phyloP scores from a whole-genome alignment of 2,113 vertebrate species.

The Elephantulus edwardii region DNA sequence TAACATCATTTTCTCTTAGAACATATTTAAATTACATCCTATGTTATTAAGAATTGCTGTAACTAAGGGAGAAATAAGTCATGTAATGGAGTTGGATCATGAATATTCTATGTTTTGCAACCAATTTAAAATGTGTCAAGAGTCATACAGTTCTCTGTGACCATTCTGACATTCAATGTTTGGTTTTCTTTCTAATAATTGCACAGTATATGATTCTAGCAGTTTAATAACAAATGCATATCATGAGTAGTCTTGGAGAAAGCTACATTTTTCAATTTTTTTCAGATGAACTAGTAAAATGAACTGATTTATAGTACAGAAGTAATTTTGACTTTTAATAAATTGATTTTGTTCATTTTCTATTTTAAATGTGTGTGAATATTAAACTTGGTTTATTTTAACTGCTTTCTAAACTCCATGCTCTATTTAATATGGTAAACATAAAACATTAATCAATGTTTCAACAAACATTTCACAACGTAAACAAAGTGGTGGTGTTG shows the following conservation, averaged over 20 bases:
- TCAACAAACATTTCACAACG: no score
- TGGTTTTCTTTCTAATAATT: background rate
- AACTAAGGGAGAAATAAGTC: background rate
- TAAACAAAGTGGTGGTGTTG: no score
- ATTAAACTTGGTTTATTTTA: background rate
- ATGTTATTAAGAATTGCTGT: background rate
- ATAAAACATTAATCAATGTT: background rate
- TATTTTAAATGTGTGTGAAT: background rate
- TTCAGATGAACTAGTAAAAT: background rate
- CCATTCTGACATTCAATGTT: background rate
- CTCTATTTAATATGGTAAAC: background rate
- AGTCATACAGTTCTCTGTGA: background rate
- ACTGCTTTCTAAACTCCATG: background rate
- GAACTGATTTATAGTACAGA: background rate
- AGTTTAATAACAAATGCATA: background rate
- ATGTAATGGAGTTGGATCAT: background rate
- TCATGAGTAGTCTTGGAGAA: background rate
- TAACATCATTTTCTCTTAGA: background rate
- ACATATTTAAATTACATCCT: conserved; percentile 34
- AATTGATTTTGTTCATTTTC: background rate
- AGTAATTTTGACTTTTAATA: background rate
- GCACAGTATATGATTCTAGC: background rate
- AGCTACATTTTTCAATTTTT: background rate
- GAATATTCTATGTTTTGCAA: conserved; percentile 14
- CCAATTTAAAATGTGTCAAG: conserved; percentile 9